Percentiles rank a stretch among this genome's conserved stretches.
Conservation (phyloP, 1,140 invertebrate species). For the Heliconius hermathena region DNA sequence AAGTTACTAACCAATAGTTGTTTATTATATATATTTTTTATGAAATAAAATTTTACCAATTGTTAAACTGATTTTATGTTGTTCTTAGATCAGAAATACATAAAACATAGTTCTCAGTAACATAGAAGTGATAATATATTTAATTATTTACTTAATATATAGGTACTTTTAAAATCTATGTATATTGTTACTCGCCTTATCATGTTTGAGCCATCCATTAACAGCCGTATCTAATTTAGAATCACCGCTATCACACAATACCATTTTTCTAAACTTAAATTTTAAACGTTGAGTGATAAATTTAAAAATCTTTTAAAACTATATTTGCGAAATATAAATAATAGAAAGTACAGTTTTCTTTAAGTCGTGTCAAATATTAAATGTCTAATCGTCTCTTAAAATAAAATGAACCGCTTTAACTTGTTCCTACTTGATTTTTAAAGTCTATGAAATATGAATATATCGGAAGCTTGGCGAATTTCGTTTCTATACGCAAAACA, state of each 20-base stretch:
- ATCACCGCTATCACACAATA: constrained; percentile 65
- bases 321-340: not conserved
- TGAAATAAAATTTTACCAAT: too few relatives aligned
- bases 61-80: too few relatives aligned
- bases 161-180: not conserved
- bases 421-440: constrained; percentile 6
- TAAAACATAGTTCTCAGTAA: not conserved
- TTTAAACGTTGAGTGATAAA: not conserved
- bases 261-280: constrained; percentile 49
- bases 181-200: constrained; percentile 53
- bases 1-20: too few relatives aligned
- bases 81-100: too few relatives aligned
- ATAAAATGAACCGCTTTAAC: not conserved
- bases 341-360: not conserved
- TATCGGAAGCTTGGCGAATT: not conserved
- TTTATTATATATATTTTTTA: too few relatives aligned
- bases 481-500: not conserved
- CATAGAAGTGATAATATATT: constrained; percentile 1
- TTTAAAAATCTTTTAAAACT: not conserved
- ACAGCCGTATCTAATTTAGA: constrained; percentile 62
- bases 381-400: not conserved
- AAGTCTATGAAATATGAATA: constrained; percentile 2
- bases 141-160: not conserved
- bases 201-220: constrained; percentile 65
- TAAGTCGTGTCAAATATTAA: not conserved